Conservation (phyloP, 2,113 vertebrate species). For the Limanda limanda region DNA sequence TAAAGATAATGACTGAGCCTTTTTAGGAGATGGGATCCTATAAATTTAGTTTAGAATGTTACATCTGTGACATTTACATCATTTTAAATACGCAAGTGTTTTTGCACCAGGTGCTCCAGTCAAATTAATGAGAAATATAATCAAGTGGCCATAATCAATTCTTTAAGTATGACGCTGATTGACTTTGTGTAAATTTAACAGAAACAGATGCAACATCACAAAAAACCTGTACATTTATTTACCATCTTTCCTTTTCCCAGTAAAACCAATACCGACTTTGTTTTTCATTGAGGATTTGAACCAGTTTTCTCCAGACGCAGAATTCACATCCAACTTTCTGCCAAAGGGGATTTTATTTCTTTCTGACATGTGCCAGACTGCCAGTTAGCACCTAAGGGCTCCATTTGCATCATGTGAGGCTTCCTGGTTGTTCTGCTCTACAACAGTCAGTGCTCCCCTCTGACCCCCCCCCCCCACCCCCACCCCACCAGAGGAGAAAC, state of each 20-base stretch:
- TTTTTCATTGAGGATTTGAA: background rate
- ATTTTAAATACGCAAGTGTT: background rate
- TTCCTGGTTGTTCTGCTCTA: conserved; percentile 9
- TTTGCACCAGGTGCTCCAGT: background rate
- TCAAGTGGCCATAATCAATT: background rate
- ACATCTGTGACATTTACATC: background rate
- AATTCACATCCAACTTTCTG: background rate
- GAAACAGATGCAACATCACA: too few species aligned
- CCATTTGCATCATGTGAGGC: conserved; percentile 13
- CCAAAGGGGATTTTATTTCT: background rate
- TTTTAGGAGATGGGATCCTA: too few species aligned
- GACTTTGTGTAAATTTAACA: too few species aligned
- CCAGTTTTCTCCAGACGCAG: conserved; percentile 4
- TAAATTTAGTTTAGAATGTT: too few species aligned
- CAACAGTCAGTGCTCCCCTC: background rate
- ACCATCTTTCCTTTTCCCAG: background rate
- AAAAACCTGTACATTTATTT: too few species aligned
- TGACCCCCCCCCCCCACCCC: conserved; percentile 14
- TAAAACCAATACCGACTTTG: conserved; percentile 15
- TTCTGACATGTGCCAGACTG: conserved; percentile 13
- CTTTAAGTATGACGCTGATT: too few species aligned
- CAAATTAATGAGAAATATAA: background rate
- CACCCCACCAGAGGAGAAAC: conserved; percentile 20
- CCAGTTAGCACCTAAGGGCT: conserved; percentile 45
- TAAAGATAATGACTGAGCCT: background rate